These are phyloP conservation scores for Calyptomena viridis DNA, from an alignment of 2,113 vertebrate genomes.

Conservation along the genomic window DNA sequence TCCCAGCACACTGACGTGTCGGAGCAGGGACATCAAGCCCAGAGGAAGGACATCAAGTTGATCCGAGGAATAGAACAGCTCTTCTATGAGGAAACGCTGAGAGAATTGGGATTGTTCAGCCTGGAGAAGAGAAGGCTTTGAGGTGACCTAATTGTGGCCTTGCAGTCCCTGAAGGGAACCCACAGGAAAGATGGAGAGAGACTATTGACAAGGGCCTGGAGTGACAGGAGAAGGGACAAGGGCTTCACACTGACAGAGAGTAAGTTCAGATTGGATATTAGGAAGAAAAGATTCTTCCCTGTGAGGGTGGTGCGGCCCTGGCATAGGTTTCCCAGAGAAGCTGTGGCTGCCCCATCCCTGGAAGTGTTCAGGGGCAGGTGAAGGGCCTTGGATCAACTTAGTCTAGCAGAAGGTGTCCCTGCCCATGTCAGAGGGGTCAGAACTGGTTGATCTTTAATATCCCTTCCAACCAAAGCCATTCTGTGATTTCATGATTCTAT, in stretches of 20 bases:
- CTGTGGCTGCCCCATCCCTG: neutral
- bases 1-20: fast-evolving
- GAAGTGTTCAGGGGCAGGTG: fast-evolving
- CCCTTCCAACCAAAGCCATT: neutral
- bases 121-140: neutral
- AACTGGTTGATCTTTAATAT: neutral
- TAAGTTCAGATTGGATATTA: fast-evolving
- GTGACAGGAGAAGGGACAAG: neutral
- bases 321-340: fast-evolving
- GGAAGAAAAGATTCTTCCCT: neutral
- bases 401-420: neutral
- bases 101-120: neutral
- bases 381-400: fast-evolving
- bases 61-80: neutral
- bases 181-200: neutral
- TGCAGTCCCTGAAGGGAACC: neutral
- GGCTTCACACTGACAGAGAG: neutral
- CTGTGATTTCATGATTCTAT: neutral
- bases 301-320: neutral
- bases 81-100: neutral
- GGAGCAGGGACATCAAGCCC: fast-evolving
- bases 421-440: too few species aligned
- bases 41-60: neutral
- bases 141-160: neutral
- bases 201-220: neutral